Evolutionary conservation across 2,797 vertebrate species (phyloP).

Genomic region (Merluccius polli): DNA sequence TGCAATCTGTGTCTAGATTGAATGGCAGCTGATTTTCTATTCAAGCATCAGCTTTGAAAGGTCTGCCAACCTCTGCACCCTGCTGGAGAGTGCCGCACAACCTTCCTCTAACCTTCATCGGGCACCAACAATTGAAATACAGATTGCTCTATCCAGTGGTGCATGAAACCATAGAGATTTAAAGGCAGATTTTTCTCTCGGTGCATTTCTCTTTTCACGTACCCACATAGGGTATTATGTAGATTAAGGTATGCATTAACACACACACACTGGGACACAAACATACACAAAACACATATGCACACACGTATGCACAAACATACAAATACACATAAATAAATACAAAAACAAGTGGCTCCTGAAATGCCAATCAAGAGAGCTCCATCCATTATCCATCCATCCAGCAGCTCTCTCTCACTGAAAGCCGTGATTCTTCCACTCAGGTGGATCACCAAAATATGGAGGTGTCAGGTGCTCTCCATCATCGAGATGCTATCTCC

Average conservation of each 20-base stretch:
- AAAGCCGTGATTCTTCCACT: constrained; percentile 26
- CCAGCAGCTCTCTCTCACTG: constrained; percentile 3
- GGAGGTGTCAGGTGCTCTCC: constrained; percentile 23
- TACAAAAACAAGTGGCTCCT: constrained; percentile 37
- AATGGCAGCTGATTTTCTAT: not conserved
- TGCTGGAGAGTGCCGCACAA: not conserved
- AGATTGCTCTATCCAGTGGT: constrained; percentile 33
- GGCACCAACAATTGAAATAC: constrained; percentile 64
- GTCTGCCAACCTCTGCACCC: not conserved
- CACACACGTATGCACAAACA: constrained; percentile 35
- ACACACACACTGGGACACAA: too few relatives aligned
- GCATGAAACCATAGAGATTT: not conserved
- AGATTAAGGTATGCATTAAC: not conserved
- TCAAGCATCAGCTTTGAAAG: not conserved
- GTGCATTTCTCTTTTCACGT: not conserved
- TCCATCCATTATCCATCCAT: constrained; percentile 31
- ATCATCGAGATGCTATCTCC: constrained; percentile 30
- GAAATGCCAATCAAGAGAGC: constrained; percentile 43
- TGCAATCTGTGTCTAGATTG: not conserved
- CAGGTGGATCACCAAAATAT: not conserved
- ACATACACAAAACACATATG: constrained; percentile 10
- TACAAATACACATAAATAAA: constrained; percentile 12
- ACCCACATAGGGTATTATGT: not conserved
- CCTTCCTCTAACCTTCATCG: constrained; percentile 60
- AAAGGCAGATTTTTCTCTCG: not conserved